Evolutionary conservation across 2,797 vertebrate species (phyloP).

Genomic region (Phalloptychus januarius): DNA sequence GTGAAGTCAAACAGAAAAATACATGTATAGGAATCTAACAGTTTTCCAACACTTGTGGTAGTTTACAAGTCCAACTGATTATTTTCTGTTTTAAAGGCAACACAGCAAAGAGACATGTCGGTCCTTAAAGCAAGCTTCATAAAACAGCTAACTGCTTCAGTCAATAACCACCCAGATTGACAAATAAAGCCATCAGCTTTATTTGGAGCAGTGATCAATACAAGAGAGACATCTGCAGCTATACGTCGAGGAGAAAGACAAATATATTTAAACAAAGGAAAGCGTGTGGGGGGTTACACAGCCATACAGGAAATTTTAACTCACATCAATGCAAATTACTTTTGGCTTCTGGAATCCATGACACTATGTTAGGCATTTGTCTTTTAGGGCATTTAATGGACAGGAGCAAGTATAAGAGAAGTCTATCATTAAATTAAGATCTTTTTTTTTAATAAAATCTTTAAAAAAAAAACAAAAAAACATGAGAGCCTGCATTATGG

Average conservation of each 20-base stretch:
- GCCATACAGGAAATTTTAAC: slow-evolving; percentile 45
- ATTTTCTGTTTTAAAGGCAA: slow-evolving; percentile 25
- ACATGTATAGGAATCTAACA: background rate
- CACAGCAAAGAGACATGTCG: slow-evolving; percentile 28
- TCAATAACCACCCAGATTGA: slow-evolving; percentile 73
- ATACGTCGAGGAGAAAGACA: slow-evolving; percentile 37
- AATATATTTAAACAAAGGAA: slow-evolving; percentile 33
- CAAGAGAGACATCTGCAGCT: slow-evolving; percentile 64
- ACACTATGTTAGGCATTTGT: slow-evolving; percentile 28
- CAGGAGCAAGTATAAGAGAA: slow-evolving; percentile 9
- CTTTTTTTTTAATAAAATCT: background rate
- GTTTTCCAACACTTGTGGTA: slow-evolving; percentile 1
- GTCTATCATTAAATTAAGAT: no score
- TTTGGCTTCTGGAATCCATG: slow-evolving; percentile 56
- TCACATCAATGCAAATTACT: slow-evolving; percentile 69
- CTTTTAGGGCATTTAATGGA: slow-evolving; percentile 39
- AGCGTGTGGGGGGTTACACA: slow-evolving; percentile 34
- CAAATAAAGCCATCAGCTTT: slow-evolving; percentile 78
- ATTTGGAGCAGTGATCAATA: slow-evolving; percentile 74
- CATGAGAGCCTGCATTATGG: background rate
- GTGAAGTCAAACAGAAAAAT: background rate
- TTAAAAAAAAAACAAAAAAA: background rate
- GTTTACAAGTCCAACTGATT: slow-evolving; percentile 25
- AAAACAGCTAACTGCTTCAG: slow-evolving; percentile 64
- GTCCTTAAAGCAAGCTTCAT: slow-evolving; percentile 43